Percentiles rank a stretch among this genome's conserved stretches.
phyloP scores from a whole-genome alignment of 2,113 vertebrate genomes.

The Orientallactaga bullata region DNA sequence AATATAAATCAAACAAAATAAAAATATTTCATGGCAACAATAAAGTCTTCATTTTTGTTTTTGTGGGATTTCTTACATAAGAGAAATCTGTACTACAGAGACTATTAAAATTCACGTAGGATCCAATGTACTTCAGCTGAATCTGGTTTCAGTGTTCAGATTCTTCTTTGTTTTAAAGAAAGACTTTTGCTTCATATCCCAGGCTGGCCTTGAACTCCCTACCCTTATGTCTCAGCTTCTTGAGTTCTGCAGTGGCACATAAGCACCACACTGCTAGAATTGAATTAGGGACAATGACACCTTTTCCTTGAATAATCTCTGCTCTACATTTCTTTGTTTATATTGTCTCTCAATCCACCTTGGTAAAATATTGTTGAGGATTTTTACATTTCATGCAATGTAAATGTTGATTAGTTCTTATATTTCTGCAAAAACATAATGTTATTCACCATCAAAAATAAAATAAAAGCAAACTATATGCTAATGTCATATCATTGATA shows the following conservation, averaged over 20 bases:
- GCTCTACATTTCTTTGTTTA: neutral
- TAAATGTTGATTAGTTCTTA: neutral
- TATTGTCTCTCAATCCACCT: neutral
- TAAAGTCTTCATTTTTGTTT: neutral
- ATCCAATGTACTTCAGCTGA: neutral
- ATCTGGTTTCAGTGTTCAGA: neutral
- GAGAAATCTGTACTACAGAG: neutral
- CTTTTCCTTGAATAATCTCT: neutral
- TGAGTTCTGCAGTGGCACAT: neutral
- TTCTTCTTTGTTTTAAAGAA: neutral
- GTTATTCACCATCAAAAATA: conserved; percentile 19
- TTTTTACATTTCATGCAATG: neutral
- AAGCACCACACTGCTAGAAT: neutral
- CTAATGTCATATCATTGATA: neutral
- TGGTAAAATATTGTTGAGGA: neutral
- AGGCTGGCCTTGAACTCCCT: neutral
- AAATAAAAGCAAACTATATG: neutral
- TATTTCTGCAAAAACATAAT: neutral
- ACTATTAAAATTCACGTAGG: neutral
- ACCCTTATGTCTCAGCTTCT: neutral
- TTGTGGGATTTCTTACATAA: neutral
- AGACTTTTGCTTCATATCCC: neutral
- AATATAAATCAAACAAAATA: conserved; percentile 21
- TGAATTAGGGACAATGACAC: neutral
- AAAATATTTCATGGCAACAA: neutral